Evolutionary conservation across 2,888 invertebrate species (phyloP).

Genomic region (Scaptomyza tumidula): DNA sequence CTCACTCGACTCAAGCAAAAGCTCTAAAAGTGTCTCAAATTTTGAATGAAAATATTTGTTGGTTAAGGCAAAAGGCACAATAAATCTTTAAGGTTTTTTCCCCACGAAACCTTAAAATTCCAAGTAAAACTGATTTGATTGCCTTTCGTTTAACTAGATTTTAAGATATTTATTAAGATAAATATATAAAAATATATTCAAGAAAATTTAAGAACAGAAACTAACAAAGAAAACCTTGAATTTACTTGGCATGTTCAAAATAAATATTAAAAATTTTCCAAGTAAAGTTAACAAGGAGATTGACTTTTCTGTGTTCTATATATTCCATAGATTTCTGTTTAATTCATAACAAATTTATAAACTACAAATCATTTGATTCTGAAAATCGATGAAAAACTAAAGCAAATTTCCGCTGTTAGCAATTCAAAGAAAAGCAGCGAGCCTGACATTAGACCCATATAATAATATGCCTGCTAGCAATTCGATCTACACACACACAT

Average conservation of each 20-base stretch:
- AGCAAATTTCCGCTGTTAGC: conserved; percentile 2
- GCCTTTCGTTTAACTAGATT: neutral
- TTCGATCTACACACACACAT: conserved; percentile 4
- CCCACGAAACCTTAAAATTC: neutral
- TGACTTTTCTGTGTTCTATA: no score
- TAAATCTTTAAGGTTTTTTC: neutral
- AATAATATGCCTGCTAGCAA: conserved; percentile 18
- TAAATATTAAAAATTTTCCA: no score
- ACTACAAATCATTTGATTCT: no score
- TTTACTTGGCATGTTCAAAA: no score
- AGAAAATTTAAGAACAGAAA: no score
- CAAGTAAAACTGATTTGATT: neutral
- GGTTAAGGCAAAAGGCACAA: neutral
- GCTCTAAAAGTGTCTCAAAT: neutral
- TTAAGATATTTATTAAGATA: no score
- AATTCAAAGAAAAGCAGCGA: neutral
- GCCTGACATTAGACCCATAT: conserved; percentile 9
- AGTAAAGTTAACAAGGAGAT: no score
- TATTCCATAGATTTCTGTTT: no score
- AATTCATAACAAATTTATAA: no score
- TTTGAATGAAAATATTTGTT: neutral
- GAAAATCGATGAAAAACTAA: conserved; percentile 28
- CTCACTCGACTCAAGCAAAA: neutral
- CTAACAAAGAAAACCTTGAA: no score
- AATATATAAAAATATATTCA: no score